Base-by-base conservation (phyloP, 1,140 invertebrate genomes). In the Cepaea nemoralis region DNA sequence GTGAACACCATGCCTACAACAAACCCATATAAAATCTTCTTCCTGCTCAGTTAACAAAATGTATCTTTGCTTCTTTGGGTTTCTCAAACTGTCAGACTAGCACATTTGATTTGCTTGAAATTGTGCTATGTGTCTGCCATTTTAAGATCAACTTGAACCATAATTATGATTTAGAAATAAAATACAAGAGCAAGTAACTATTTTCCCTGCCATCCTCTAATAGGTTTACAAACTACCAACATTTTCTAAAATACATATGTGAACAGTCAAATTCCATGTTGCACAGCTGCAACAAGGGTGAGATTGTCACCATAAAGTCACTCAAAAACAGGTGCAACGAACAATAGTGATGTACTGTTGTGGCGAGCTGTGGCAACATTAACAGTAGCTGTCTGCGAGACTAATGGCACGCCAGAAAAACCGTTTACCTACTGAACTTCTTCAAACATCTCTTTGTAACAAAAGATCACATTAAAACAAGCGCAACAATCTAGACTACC, bases 401-500 rank as follows among this genome's bases (percentile, higher is more conserved):
- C 19, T 55, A 55, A 55, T 55, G 50, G n/a, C n/a, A 55, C 22
- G 5, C 22, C 5, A 19, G 50, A 22, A 22, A 14, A 55, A 55
- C 50, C 22, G 19, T 16, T 16, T 63, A 27, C 59, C 27, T 63
- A 63, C 33, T 27, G n/a, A 31, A 27, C 27, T 63, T 6, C 59
- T 63, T 63, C 2, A 63, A 31, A 16, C 27, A 63, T 63, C 27
- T 63, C 33, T 27, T 31, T 63, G 33, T 70, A 27, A 40, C 69
- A 24, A 75, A 45, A 82, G 80, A 70, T 81, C 75, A 81, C 66
- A 83, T 19, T 71, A 40, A 48, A 73, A 22, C 39, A 76, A 59
- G 33, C 37, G 31, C 55, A 27, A 48, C 42, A 74, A 27, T 31
- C 66, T 77, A 59, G 37, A 73, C 33, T 55, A 45, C 22, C 48